Evolutionary conservation across 2,113 vertebrate species (phyloP).

Genomic region (Chrysemys picta): DNA sequence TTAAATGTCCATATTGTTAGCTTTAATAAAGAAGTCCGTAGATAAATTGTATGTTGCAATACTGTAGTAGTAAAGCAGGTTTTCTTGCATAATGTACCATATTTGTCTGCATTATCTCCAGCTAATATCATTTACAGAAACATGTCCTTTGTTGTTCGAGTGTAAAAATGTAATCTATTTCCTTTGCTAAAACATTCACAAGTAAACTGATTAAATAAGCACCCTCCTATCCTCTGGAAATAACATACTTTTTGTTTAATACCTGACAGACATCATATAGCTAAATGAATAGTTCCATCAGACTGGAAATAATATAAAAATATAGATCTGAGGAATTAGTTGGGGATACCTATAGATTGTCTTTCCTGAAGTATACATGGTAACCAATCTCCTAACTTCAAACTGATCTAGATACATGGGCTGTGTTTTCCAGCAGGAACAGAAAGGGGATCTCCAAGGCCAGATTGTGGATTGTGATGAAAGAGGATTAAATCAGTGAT

Average conservation of each 20-base stretch:
- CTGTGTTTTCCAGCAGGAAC: not conserved
- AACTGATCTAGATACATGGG: not conserved
- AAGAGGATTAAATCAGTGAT: not conserved
- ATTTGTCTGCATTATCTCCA: not conserved
- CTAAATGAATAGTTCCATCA: not conserved
- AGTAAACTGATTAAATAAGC: constrained; percentile 4
- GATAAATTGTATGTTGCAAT: not conserved
- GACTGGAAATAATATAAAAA: not conserved
- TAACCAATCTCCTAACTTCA: not conserved
- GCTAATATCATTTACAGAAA: not conserved
- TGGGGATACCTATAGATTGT: not conserved
- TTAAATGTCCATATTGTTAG: not conserved
- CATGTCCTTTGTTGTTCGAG: not conserved
- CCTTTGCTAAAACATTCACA: not conserved
- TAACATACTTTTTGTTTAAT: not conserved
- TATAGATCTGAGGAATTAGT: not conserved
- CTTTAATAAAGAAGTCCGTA: not conserved
- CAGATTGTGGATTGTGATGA: not conserved
- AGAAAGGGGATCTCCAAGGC: not conserved
- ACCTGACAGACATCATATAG: not conserved
- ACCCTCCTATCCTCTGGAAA: not conserved
- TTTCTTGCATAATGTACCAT: not conserved
- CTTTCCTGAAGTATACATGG: too few relatives aligned
- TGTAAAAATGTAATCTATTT: not conserved
- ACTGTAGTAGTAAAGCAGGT: not conserved